phyloP scores from a whole-genome alignment of 2,113 vertebrate genomes.

The Cyprichromis sp. region DNA sequence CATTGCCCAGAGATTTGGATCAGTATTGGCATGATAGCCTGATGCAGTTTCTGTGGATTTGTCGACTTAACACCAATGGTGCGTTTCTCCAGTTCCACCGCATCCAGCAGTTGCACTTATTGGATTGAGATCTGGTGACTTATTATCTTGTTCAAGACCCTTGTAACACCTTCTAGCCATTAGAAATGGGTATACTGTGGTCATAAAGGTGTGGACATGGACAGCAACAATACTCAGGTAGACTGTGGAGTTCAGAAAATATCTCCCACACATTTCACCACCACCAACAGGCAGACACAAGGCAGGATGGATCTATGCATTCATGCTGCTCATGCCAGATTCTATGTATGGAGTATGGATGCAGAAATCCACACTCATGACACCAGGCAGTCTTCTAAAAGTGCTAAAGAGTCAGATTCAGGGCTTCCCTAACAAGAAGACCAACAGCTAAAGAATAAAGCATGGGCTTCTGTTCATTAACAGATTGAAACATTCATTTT shows the following conservation, averaged over 20 bases:
- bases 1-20: neutral
- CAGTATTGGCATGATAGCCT: neutral
- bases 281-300: fast-evolving
- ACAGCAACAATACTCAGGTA: neutral
- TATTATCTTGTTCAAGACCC: neutral
- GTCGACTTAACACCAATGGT: neutral
- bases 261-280: neutral
- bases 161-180: neutral
- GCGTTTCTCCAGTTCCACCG: neutral
- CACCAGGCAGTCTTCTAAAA: neutral
- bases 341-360: fast-evolving
- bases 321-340: neutral
- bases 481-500: neutral
- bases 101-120: neutral
- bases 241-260: neutral
- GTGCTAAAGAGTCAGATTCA: neutral
- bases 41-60: neutral
- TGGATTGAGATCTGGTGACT: neutral
- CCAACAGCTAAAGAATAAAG: neutral
- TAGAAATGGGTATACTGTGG: neutral
- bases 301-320: neutral
- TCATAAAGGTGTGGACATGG: neutral
- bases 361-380: neutral
- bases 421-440: neutral
- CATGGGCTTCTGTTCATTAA: neutral